These are phyloP conservation scores for Rana temporaria DNA, from an alignment of 2,113 vertebrate genomes.

Conservation along the genomic window DNA sequence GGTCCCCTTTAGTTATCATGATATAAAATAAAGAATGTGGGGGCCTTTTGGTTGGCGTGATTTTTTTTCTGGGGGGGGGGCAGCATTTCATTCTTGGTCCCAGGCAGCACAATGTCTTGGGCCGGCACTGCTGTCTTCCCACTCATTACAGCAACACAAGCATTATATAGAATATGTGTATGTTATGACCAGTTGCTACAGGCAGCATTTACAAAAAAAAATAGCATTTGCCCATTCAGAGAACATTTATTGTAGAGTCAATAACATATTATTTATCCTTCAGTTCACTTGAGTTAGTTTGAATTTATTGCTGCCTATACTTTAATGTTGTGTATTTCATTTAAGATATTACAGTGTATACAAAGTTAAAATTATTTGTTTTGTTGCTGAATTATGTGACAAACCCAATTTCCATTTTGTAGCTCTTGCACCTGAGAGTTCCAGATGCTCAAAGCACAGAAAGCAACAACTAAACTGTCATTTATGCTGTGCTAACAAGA, in stretches of 20 bases:
- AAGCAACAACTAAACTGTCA: constrained; percentile 32
- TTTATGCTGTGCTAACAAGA: constrained; percentile 34
- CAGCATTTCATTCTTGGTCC: too few species aligned
- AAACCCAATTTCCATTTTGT: constrained; percentile 28
- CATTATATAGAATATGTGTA: too few species aligned
- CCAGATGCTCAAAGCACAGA: constrained; percentile 27
- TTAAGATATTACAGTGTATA: constrained; percentile 2
- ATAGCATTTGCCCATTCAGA: background rate
- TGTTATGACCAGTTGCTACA: background rate
- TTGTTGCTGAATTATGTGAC: constrained; percentile 40
- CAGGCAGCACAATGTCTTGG: too few species aligned
- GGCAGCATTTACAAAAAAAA: background rate
- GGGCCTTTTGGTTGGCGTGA: too few species aligned
- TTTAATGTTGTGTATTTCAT: constrained; percentile 14
- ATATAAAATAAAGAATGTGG: too few species aligned
- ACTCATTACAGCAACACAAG: too few species aligned
- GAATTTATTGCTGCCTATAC: background rate
- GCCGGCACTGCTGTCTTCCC: too few species aligned
- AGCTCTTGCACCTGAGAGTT: constrained; percentile 20
- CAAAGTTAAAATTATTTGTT: constrained; percentile 30
- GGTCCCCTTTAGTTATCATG: too few species aligned
- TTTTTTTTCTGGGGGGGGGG: too few species aligned
- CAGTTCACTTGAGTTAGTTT: background rate
- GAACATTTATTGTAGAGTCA: background rate
- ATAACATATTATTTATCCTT: background rate